A percentile compares a stretch with the other conserved stretches of the same genome.
phyloP scores from a whole-genome alignment of 1,140 invertebrate genomes.

The Drosophila insularis region DNA sequence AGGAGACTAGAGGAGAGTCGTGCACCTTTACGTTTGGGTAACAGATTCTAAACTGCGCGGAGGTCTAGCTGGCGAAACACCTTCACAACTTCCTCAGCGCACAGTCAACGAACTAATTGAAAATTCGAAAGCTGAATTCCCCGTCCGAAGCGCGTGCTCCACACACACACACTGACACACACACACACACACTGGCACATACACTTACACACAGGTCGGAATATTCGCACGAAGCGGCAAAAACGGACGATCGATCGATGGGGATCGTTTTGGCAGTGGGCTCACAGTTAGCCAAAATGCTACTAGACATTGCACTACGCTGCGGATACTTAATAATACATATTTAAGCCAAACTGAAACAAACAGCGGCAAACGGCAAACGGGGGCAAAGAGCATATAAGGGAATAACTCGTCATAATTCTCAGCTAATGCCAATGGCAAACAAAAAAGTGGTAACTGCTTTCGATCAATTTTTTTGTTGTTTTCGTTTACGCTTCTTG shows the following conservation, averaged over 20 bases:
- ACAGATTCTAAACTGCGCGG: constrained; percentile 71
- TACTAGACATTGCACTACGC: constrained; percentile 36
- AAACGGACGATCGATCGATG: constrained; percentile 56
- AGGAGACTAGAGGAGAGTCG: constrained; percentile 30
- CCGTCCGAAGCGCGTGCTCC: constrained; percentile 69
- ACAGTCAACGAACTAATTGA: constrained; percentile 78
- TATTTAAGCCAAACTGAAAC: constrained; percentile 38
- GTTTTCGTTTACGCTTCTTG: neutral
- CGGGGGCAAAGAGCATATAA: constrained; percentile 18
- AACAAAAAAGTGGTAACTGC: constrained; percentile 55
- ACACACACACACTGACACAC: constrained; percentile 30
- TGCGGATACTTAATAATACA: constrained; percentile 51
- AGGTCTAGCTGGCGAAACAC: constrained; percentile 59
- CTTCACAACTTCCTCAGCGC: constrained; percentile 76
- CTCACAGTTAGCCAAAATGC: constrained; percentile 7
- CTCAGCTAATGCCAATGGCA: constrained; percentile 55
- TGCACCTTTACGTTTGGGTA: constrained; percentile 63
- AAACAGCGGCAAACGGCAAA: constrained; percentile 1
- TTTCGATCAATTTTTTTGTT: constrained; percentile 54
- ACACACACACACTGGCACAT: constrained; percentile 9
- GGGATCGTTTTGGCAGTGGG: constrained; percentile 11
- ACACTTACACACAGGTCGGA: constrained; percentile 3
- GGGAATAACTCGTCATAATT: constrained; percentile 64
- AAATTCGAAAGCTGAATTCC: constrained; percentile 78
- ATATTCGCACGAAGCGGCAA: constrained; percentile 39